A percentile compares a stretch with the other conserved stretches of the same genome.
Evolutionary conservation across 2,797 vertebrate genomes (phyloP).

Genomic region (Muraenolepis orangiensis): DNA sequence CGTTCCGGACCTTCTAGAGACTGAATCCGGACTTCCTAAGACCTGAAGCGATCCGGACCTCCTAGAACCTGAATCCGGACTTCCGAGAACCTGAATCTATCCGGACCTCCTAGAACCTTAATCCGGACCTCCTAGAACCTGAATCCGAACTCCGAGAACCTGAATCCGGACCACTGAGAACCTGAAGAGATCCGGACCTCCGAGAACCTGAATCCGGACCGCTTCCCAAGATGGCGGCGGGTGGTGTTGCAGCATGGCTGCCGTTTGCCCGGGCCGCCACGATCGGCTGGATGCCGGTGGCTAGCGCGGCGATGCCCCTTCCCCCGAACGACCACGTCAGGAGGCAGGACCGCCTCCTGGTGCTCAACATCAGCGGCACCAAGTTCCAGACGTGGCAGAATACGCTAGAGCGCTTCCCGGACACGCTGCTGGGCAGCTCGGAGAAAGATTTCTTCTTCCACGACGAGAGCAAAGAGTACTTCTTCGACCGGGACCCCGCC

Average conservation of each 20-base stretch:
- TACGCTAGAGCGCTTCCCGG: constrained; percentile 92
- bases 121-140: too few species aligned
- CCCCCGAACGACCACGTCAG: constrained; percentile 75
- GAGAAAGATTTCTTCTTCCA: constrained; percentile 96
- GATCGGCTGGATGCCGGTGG: constrained; percentile 97
- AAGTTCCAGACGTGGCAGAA: constrained; percentile 94
- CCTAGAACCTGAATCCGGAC: background rate
- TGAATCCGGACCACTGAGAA: background rate
- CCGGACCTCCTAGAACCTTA: background rate
- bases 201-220: background rate
- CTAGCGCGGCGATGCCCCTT: constrained; percentile 85
- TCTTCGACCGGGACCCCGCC: constrained; percentile 96
- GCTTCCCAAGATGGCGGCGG: constrained; percentile 83
- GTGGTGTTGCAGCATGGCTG: constrained; percentile 91
- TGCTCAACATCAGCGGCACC: constrained; percentile 91
- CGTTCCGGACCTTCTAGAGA: background rate
- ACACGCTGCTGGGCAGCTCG: constrained; percentile 91
- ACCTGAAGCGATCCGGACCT: too few species aligned
- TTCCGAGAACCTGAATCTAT: background rate
- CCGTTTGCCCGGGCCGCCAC: constrained; percentile 94
- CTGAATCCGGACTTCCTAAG: constrained; percentile 35
- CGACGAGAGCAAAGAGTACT: constrained; percentile 88
- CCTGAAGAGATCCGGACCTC: too few species aligned
- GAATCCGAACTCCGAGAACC: too few species aligned
- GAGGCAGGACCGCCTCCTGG: constrained; percentile 81